These are phyloP conservation scores for Melanophora roralis DNA, from an alignment of 2,888 invertebrate species.

Conservation along the genomic window DNA sequence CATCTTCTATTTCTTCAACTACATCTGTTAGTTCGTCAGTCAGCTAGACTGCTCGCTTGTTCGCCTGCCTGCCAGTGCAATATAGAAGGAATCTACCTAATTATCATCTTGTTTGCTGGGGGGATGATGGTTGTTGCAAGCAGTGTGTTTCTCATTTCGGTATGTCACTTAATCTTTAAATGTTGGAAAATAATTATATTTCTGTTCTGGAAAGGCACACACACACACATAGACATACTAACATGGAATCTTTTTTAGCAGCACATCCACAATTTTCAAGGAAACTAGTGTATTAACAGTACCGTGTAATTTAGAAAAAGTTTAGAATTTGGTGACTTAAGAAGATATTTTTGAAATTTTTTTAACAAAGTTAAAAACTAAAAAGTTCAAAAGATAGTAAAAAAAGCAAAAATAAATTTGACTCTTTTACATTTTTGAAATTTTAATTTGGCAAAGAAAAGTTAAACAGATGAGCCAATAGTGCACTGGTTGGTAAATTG, in stretches of 20 bases:
- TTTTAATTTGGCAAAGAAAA: too few relatives aligned
- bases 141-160: slow-evolving; percentile 6
- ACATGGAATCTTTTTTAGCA: neutral
- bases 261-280: neutral
- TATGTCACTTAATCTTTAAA: slow-evolving; percentile 47
- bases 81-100: neutral
- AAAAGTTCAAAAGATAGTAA: too few relatives aligned
- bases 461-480: too few relatives aligned
- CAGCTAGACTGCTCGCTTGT: neutral
- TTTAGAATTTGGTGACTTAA: too few relatives aligned
- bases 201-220: neutral
- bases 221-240: neutral
- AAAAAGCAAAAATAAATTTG: too few relatives aligned
- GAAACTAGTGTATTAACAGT: neutral
- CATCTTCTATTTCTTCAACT: slow-evolving; percentile 30
- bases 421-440: too few relatives aligned
- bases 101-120: neutral
- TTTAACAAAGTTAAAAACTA: too few relatives aligned
- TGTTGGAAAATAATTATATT: slow-evolving; percentile 36
- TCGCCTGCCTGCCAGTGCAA: neutral
- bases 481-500: too few relatives aligned
- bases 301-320: too few relatives aligned
- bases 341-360: too few relatives aligned
- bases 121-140: slow-evolving; percentile 14
- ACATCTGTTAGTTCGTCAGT: neutral